Evolutionary conservation across 1,140 invertebrate species (phyloP).

Genomic region (Halesus radiatus): DNA sequence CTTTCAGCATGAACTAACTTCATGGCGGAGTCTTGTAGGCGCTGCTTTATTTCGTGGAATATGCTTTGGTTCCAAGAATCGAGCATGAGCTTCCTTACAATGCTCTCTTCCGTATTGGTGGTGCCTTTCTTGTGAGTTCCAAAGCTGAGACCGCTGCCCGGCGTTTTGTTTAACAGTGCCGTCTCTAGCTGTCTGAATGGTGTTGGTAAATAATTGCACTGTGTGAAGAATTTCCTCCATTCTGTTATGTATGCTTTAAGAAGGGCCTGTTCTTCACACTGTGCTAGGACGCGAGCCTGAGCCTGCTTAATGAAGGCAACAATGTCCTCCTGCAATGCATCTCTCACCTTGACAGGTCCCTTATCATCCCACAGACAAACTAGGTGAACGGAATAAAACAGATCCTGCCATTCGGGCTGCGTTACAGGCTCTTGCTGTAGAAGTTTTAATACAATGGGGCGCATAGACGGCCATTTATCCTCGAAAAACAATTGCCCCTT

Average conservation of each 20-base stretch:
- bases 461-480: slow-evolving; percentile 95
- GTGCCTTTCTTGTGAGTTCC: slow-evolving; percentile 79
- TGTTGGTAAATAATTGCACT: slow-evolving; percentile 96
- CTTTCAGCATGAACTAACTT: slow-evolving; percentile 95
- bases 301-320: slow-evolving; percentile 95
- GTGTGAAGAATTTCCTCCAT: slow-evolving; percentile 98
- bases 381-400: slow-evolving; percentile 95
- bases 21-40: slow-evolving; percentile 97
- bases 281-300: slow-evolving; percentile 88
- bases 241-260: slow-evolving; percentile 96
- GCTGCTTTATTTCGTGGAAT: slow-evolving; percentile 94
- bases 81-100: slow-evolving; percentile 95
- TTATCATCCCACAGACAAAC: slow-evolving; percentile 98
- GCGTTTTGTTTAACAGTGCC: slow-evolving; percentile 74
- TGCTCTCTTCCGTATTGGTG: slow-evolving; percentile 88
- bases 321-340: slow-evolving; percentile 93
- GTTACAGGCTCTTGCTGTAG: slow-evolving; percentile 93
- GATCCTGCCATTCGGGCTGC: slow-evolving; percentile 96
- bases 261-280: slow-evolving; percentile 94
- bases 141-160: slow-evolving; percentile 63
- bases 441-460: slow-evolving; percentile 92
- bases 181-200: slow-evolving; percentile 95
- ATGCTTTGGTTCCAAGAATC: slow-evolving; percentile 99
- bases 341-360: slow-evolving; percentile 88
- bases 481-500: slow-evolving; percentile 85